phyloP scores from a whole-genome alignment of 2,797 vertebrate genomes.

The Neomorphus geoffroyi region DNA sequence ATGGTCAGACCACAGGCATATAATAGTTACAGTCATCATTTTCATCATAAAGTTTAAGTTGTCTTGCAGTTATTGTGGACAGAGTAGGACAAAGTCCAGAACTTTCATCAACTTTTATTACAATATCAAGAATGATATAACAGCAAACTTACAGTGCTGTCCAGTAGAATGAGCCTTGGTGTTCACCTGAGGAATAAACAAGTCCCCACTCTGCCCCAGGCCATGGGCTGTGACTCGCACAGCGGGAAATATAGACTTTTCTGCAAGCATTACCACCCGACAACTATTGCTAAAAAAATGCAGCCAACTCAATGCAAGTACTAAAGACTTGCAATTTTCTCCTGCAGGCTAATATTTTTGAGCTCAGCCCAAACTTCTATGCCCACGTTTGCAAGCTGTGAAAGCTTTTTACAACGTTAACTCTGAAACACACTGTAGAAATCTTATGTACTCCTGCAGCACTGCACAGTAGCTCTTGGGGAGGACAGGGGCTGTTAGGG shows the following conservation, averaged over 20 bases:
- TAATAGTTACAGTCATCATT: background rate
- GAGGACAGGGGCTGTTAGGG: background rate
- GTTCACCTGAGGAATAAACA: background rate
- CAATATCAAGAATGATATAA: background rate
- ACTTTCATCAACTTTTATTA: background rate
- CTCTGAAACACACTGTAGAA: background rate
- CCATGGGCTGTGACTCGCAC: background rate
- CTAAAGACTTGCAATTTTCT: background rate
- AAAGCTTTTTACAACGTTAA: background rate
- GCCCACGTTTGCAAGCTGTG: background rate
- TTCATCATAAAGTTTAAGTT: background rate
- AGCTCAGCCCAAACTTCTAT: background rate
- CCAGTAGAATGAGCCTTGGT: background rate
- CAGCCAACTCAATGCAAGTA: background rate
- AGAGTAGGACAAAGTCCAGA: background rate
- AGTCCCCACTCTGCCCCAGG: background rate
- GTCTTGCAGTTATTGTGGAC: background rate
- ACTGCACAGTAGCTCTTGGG: background rate
- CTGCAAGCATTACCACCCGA: background rate
- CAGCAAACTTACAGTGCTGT: background rate
- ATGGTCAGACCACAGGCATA: background rate
- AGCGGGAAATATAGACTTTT: background rate
- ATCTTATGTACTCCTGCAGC: background rate
- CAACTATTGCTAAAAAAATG: background rate
- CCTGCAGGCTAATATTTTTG: background rate